phyloP scores from a whole-genome alignment of 2,113 vertebrate genomes.

The Rallus limicola region DNA sequence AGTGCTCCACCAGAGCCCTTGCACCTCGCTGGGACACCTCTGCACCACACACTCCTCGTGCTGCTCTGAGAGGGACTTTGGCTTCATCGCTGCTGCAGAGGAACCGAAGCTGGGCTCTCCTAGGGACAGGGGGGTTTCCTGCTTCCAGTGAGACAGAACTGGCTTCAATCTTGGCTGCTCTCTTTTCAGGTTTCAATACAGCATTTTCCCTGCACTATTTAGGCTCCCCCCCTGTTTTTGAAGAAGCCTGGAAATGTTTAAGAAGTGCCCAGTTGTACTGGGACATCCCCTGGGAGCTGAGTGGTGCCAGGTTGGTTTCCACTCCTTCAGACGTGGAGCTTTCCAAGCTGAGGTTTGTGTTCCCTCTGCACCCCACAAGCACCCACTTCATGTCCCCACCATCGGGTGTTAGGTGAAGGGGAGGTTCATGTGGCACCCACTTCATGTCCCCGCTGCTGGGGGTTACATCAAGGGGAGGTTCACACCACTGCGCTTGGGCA shows the following conservation, averaged over 20 bases:
- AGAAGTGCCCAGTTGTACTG: neutral
- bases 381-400: neutral
- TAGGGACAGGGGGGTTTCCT: neutral
- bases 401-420: neutral
- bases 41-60: neutral
- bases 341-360: neutral
- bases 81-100: neutral
- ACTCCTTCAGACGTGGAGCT: neutral
- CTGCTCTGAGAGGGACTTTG: neutral
- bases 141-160: neutral
- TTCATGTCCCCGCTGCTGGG: too few relatives aligned
- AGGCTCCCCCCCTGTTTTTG: neutral
- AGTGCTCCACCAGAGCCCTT: neutral
- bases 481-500: neutral
- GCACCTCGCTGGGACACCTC: neutral
- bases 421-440: neutral
- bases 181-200: neutral
- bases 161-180: neutral
- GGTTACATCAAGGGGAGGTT: too few relatives aligned
- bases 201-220: neutral
- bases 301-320: neutral
- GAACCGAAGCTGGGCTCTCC: neutral
- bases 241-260: conserved; percentile 30
- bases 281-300: neutral
- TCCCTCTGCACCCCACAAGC: neutral